Conservation (phyloP, 2,797 vertebrate genomes). For the Malurus splendens region DNA sequence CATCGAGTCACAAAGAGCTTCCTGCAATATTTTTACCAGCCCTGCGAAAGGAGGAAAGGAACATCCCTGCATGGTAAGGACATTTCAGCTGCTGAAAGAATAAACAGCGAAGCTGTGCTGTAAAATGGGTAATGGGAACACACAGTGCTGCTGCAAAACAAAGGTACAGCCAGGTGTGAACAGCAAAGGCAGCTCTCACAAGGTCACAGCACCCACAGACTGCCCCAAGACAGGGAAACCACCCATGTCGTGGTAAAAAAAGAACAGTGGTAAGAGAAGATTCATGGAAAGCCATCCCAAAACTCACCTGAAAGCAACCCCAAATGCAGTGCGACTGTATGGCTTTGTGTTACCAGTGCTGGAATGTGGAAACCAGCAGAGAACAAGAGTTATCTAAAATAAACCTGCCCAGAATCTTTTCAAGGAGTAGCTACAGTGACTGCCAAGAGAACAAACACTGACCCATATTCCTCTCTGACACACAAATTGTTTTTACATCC, state of each 20-base stretch:
- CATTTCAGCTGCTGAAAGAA: not conserved
- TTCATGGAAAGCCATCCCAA: not conserved
- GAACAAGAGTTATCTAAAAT: not conserved
- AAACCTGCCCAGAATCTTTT: not conserved
- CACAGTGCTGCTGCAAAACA: not conserved
- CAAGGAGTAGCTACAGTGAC: not conserved
- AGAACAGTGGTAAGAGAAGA: not conserved
- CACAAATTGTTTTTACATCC: not conserved
- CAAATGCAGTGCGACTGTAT: not conserved
- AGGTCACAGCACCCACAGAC: not conserved
- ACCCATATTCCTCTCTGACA: not conserved
- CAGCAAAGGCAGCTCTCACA: not conserved
- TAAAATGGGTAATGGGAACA: not conserved
- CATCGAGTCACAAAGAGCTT: not conserved
- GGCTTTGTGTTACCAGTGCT: not conserved
- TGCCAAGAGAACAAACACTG: not conserved
- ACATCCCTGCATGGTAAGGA: fast-evolving
- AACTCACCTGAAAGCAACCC: not conserved
- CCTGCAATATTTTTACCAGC: not conserved
- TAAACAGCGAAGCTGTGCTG: not conserved
- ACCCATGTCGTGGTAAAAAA: fast-evolving
- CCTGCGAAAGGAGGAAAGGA: not conserved
- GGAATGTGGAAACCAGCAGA: not conserved
- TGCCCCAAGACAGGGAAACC: not conserved
- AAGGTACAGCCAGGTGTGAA: not conserved